Conservation (phyloP, 92 coral and sea anemone species). For the Heteractis magnifica region DNA sequence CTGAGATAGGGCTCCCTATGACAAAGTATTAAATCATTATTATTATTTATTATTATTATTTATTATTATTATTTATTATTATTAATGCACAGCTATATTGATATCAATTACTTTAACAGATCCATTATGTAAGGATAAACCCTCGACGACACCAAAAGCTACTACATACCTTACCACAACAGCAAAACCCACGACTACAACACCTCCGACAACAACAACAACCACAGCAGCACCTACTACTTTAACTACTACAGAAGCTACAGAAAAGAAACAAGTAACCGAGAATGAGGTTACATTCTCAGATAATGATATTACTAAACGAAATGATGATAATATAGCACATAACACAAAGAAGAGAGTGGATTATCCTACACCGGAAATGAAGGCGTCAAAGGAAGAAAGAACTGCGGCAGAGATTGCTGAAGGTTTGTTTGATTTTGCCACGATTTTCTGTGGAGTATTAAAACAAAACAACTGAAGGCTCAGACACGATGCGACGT, state of each 20-base stretch:
- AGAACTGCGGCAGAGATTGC: conserved; percentile 35
- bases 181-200: conserved; percentile 29
- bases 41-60: neutral
- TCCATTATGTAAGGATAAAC: conserved; percentile 32
- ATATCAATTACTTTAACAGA: neutral
- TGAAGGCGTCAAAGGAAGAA: conserved; percentile 17
- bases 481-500: no score
- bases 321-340: neutral
- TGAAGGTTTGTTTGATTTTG: conserved; percentile 3
- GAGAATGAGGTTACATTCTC: neutral
- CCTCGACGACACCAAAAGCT: conserved; percentile 18
- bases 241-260: neutral
- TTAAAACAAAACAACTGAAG: neutral
- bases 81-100: neutral
- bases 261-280: conserved; percentile 4
- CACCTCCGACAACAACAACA: conserved; percentile 8
- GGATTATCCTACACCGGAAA: neutral
- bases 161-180: conserved; percentile 20
- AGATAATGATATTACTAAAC: neutral
- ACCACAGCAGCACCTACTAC: conserved; percentile 3
- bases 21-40: no score
- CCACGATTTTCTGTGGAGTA: no score
- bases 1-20: no score
- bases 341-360: neutral
- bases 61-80: no score